Evolutionary conservation across 2,113 vertebrate species (phyloP).

Genomic region (Gavialis gangeticus): DNA sequence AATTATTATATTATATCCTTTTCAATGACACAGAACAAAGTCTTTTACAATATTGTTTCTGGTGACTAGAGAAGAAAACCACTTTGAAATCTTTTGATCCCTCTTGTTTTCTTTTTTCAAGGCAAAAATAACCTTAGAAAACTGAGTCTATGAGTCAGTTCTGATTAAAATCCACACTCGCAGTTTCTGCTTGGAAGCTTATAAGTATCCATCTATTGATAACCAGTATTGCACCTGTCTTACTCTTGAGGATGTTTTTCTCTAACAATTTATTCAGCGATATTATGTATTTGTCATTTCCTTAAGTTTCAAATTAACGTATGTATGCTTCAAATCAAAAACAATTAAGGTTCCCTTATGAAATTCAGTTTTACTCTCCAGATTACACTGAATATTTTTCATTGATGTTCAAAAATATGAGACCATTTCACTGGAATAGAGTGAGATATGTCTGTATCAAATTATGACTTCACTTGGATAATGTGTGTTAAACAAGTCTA

Average conservation of each 20-base stretch:
- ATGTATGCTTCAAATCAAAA: too few relatives aligned
- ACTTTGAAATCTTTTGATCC: not conserved
- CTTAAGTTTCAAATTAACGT: too few relatives aligned
- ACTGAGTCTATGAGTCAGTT: not conserved
- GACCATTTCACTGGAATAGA: too few relatives aligned
- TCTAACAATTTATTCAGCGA: not conserved
- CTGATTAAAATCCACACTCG: not conserved
- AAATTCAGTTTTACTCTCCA: too few relatives aligned
- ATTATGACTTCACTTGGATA: too few relatives aligned
- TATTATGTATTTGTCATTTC: accelerated
- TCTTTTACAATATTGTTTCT: not conserved
- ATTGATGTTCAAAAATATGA: too few relatives aligned
- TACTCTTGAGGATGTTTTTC: not conserved
- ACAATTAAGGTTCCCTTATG: too few relatives aligned
- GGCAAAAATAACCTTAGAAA: not conserved
- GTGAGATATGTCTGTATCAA: too few relatives aligned
- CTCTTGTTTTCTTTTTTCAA: not conserved
- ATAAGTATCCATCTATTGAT: not conserved
- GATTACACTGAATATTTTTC: too few relatives aligned
- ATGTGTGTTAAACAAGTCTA: too few relatives aligned
- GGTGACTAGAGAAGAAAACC: not conserved
- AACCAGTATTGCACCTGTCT: not conserved
- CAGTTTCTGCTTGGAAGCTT: not conserved
- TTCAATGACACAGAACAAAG: slow-evolving; percentile 5
- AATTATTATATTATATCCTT: slow-evolving; percentile 10